A percentile compares a stretch with the other conserved stretches of the same genome.
Conservation (phyloP, 1,140 invertebrate species). For the Drosophila tristis region DNA sequence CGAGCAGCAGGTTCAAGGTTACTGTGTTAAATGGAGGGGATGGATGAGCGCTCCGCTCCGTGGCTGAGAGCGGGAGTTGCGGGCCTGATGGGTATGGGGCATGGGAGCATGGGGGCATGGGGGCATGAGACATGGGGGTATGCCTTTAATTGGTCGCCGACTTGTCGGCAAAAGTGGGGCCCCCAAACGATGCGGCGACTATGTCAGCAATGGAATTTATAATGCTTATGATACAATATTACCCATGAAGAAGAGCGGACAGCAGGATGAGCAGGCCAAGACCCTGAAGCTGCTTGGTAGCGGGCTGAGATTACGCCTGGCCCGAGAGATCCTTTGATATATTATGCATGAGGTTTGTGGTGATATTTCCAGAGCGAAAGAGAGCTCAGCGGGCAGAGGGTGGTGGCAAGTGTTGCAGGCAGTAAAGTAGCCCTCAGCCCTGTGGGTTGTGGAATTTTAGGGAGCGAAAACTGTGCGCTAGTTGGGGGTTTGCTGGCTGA, state of each 20-base stretch:
- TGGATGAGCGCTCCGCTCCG: no score
- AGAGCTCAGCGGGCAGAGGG: no score
- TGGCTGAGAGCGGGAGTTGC: conserved; percentile 12
- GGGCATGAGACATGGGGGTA: conserved; percentile 37
- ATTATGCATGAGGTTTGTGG: no score
- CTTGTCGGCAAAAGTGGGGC: conserved; percentile 58
- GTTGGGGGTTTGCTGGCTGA: no score
- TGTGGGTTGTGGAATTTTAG: no score
- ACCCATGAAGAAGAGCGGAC: conserved; percentile 21
- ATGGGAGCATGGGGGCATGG: conserved; percentile 40
- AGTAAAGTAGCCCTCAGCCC: no score
- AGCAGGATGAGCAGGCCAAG: not conserved
- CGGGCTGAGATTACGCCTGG: no score
- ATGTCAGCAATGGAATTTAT: conserved; percentile 80
- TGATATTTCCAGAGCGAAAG: no score
- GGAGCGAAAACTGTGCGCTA: no score
- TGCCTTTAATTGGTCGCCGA: conserved; percentile 79
- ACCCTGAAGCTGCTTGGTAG: conserved; percentile 1
- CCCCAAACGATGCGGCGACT: conserved; percentile 44
- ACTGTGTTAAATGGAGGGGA: conserved; percentile 72
- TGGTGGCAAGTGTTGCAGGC: no score
- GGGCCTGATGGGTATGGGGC: conserved; percentile 7
- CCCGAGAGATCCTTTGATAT: no score
- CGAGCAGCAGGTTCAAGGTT: conserved; percentile 77
- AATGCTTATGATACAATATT: conserved; percentile 70